These are phyloP conservation scores for Lasioglossum oenotherae DNA, from an alignment of 2,888 invertebrate species.

Conservation along the genomic window DNA sequence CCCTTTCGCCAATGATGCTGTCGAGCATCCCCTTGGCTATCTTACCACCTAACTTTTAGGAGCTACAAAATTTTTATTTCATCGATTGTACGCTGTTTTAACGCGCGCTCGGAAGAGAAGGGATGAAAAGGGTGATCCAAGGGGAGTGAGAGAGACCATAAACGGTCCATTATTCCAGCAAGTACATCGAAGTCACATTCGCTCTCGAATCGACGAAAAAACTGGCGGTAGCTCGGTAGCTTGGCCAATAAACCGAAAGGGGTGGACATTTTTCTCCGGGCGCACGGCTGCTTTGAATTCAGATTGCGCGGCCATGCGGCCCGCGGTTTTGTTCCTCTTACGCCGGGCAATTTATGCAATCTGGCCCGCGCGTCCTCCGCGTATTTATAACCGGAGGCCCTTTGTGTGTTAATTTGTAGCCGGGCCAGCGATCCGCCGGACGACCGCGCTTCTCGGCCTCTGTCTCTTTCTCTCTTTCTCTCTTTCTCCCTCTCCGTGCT, in stretches of 20 bases:
- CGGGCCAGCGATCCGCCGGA: slow-evolving; percentile 53
- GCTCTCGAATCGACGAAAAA: slow-evolving; percentile 38
- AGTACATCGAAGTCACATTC: slow-evolving; percentile 38
- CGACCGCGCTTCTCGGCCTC: background rate
- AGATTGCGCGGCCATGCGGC: slow-evolving; percentile 76
- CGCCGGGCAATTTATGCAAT: slow-evolving; percentile 81
- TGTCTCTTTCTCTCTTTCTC: background rate
- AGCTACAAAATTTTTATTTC: background rate
- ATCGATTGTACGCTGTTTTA: background rate
- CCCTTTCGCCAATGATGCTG: too few relatives aligned
- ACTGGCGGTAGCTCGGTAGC: slow-evolving; percentile 39
- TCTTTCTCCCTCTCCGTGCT: slow-evolving; percentile 11
- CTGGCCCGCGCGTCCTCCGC: slow-evolving; percentile 74
- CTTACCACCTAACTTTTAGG: too few relatives aligned
- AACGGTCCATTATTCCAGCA: slow-evolving; percentile 44
- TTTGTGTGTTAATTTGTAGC: slow-evolving; percentile 83
- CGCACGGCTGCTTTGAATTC: slow-evolving; percentile 81
- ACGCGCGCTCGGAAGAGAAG: background rate
- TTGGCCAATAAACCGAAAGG: slow-evolving; percentile 66
- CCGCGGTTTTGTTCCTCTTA: slow-evolving; percentile 78
- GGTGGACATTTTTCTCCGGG: slow-evolving; percentile 66
- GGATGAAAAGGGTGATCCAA: background rate
- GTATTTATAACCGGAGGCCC: slow-evolving; percentile 82
- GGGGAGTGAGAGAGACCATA: background rate
- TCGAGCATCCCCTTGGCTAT: too few relatives aligned